Conservation (phyloP, 2,888 invertebrate genomes). For the Leucania comma region DNA sequence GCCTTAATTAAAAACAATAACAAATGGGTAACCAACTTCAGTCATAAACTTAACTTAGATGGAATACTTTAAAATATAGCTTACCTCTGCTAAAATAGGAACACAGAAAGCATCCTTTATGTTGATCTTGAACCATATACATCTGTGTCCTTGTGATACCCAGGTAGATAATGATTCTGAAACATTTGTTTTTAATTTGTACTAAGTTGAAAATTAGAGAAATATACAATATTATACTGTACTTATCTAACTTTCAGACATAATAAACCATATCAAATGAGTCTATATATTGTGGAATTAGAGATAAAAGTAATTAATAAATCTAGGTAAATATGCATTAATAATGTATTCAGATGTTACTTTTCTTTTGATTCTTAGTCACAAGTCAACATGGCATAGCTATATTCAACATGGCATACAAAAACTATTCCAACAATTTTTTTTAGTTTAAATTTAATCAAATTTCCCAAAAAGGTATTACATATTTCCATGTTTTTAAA, state of each 20-base stretch:
- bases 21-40: slow-evolving; percentile 38
- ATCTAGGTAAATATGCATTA: no score
- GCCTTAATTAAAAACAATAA: slow-evolving; percentile 67
- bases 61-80: slow-evolving; percentile 51
- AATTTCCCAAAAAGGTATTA: no score
- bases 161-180: slow-evolving; percentile 93
- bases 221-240: neutral
- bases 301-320: no score
- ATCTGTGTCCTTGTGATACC: slow-evolving; percentile 91
- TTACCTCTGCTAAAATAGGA: slow-evolving; percentile 93
- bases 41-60: neutral
- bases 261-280: neutral
- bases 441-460: no score
- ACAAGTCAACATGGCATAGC: no score
- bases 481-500: neutral
- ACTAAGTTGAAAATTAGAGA: neutral
- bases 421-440: no score
- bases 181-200: slow-evolving; percentile 60
- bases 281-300: no score
- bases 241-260: neutral
- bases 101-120: slow-evolving; percentile 93
- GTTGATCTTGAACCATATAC: slow-evolving; percentile 95
- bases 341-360: no score
- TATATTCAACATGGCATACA: no score
- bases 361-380: no score